phyloP scores from a whole-genome alignment of 2,113 vertebrate genomes.

The Malurus elegans region DNA sequence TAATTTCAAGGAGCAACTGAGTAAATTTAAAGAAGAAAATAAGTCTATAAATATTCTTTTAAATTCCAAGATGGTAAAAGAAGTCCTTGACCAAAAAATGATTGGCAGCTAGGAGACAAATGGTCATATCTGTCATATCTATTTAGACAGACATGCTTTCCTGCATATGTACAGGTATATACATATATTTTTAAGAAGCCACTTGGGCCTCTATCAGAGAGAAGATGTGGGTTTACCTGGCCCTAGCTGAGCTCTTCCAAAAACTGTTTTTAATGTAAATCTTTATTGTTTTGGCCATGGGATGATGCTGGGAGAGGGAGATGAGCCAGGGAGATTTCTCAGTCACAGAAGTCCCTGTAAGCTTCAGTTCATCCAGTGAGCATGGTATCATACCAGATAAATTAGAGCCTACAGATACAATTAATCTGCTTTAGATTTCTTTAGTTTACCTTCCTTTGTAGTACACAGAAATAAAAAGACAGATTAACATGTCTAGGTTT shows the following conservation, averaged over 20 bases:
- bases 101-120: background rate
- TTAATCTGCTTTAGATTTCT: background rate
- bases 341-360: background rate
- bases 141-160: background rate
- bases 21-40: background rate
- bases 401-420: background rate
- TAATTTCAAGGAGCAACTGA: background rate
- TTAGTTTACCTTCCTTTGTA: background rate
- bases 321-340: background rate
- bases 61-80: background rate
- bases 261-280: background rate
- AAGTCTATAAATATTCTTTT: background rate
- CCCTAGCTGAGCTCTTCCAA: background rate
- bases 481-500: background rate
- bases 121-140: background rate
- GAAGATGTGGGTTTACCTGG: background rate
- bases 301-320: background rate
- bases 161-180: background rate
- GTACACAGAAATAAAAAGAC: background rate
- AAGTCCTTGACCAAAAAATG: background rate
- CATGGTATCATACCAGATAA: background rate
- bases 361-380: background rate
- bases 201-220: background rate
- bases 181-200: background rate
- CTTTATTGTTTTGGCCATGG: background rate